A percentile compares a stretch with the other conserved stretches of the same genome.
Conservation (phyloP, 2,888 invertebrate genomes). For the Colletes collaris region DNA sequence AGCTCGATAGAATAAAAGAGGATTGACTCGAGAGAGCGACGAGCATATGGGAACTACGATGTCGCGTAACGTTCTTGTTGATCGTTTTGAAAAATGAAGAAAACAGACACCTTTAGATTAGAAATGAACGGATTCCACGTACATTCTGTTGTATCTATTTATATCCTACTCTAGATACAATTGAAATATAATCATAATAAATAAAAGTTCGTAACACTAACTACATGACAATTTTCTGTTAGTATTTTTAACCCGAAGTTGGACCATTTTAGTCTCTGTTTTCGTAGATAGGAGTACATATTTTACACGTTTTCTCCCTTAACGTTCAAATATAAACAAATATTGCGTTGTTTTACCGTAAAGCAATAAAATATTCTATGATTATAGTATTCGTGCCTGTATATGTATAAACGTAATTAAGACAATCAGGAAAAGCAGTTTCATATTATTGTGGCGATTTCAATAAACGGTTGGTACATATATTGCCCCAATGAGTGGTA, state of each 20-base stretch:
- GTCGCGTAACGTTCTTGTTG: no score
- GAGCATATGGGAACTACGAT: background rate
- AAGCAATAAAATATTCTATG: background rate
- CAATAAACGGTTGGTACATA: background rate
- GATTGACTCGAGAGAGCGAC: constrained; percentile 44
- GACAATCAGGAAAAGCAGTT: background rate
- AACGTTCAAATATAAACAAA: constrained; percentile 1
- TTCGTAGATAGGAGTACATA: background rate
- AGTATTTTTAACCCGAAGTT: background rate
- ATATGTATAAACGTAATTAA: background rate
- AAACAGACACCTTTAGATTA: background rate
- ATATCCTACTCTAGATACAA: constrained; percentile 56
- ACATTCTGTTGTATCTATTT: constrained; percentile 35
- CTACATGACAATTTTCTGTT: constrained; percentile 25
- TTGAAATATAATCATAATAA: constrained; percentile 60
- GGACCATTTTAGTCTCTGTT: background rate
- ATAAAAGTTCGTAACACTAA: constrained; percentile 42
- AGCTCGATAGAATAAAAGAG: constrained; percentile 70
- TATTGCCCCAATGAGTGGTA: background rate
- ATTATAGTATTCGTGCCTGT: constrained; percentile 9
- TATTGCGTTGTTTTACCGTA: background rate
- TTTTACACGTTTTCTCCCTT: background rate
- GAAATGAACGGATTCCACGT: background rate
- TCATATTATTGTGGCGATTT: background rate
- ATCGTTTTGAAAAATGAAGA: no score